phyloP scores from a whole-genome alignment of 2,113 vertebrate genomes.

The Platichthys stellatus region DNA sequence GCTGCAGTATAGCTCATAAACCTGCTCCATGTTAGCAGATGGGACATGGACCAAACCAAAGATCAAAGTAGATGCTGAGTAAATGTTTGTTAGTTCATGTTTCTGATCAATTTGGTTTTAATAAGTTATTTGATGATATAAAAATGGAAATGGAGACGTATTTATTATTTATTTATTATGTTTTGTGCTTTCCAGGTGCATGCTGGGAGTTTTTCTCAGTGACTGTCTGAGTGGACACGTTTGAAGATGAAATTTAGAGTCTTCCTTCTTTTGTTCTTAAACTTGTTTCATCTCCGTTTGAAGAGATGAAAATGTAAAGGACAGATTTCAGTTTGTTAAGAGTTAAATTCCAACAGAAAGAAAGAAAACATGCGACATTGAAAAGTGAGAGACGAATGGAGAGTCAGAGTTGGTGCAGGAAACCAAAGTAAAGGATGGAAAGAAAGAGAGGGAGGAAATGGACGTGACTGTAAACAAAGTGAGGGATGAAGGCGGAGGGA shows the following conservation, averaged over 20 bases:
- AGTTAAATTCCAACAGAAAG: neutral
- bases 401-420: neutral
- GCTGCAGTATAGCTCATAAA: neutral
- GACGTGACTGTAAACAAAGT: conserved; percentile 7
- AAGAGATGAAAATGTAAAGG: neutral
- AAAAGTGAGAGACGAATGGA: neutral
- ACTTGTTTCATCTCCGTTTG: neutral
- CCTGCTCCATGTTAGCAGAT: neutral
- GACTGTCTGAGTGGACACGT: too few relatives aligned
- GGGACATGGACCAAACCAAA: neutral
- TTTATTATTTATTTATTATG: too few relatives aligned
- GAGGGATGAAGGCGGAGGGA: conserved; percentile 8
- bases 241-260: neutral
- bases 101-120: too few relatives aligned
- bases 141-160: neutral
- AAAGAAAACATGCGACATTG: neutral
- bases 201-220: neutral
- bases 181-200: neutral
- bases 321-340: neutral
- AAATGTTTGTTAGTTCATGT: neutral
- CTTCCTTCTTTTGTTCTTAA: neutral
- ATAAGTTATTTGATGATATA: too few relatives aligned
- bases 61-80: neutral
- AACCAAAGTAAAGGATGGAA: neutral
- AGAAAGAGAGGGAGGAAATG: neutral